Conservation (phyloP, 2,113 vertebrate species). For the Podarcis raffonei region DNA sequence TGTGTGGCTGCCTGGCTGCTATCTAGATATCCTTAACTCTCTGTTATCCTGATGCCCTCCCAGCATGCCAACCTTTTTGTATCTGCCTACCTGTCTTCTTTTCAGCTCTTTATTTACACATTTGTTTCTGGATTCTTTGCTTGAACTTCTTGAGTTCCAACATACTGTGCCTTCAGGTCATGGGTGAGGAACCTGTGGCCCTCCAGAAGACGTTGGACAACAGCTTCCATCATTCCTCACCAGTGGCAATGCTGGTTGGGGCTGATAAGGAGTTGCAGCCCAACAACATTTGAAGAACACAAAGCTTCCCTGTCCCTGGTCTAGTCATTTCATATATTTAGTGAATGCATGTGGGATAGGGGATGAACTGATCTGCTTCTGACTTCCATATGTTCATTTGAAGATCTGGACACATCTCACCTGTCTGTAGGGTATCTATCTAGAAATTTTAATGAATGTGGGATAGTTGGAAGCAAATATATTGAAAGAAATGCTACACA, state of each 20-base stretch:
- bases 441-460: background rate
- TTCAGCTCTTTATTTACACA: background rate
- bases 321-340: background rate
- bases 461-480: background rate
- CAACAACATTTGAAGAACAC: no score
- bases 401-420: background rate
- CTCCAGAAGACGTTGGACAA: no score
- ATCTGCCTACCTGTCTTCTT: background rate
- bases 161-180: background rate
- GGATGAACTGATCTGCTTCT: background rate
- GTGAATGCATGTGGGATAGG: background rate
- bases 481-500: background rate
- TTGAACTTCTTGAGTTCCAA: background rate
- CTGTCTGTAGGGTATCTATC: background rate
- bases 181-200: no score
- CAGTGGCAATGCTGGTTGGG: no score
- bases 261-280: no score
- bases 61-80: background rate
- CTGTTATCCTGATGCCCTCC: background rate
- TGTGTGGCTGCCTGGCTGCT: background rate
- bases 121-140: background rate
- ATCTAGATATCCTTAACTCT: background rate
- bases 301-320: no score
- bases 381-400: background rate
- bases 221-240: no score